Conservation (phyloP, 2,797 vertebrate genomes). For the Gymnoscopelus braueri region DNA sequence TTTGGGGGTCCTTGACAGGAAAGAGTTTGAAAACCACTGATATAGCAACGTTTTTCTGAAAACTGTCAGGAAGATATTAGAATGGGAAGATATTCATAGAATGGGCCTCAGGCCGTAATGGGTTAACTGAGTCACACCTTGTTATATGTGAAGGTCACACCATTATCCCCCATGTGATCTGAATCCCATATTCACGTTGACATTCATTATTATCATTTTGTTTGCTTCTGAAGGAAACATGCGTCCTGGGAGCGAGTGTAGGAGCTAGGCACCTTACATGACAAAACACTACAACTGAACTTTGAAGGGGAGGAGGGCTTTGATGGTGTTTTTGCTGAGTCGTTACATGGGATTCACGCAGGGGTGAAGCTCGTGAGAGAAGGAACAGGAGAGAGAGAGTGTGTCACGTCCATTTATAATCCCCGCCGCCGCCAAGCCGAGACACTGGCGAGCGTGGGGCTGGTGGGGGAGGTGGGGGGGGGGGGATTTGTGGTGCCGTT, state of each 20-base stretch:
- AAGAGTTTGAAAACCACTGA: too few relatives aligned
- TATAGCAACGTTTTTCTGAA: too few relatives aligned
- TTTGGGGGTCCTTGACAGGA: too few relatives aligned
- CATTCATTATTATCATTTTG: background rate
- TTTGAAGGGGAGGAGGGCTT: background rate
- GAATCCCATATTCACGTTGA: slow-evolving; percentile 39
- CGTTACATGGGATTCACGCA: slow-evolving; percentile 15
- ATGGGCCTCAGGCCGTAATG: too few relatives aligned
- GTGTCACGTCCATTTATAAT: slow-evolving; percentile 73
- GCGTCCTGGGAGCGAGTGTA: background rate
- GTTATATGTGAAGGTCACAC: slow-evolving; percentile 59
- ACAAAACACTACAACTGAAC: background rate
- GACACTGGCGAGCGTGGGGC: slow-evolving; percentile 37
- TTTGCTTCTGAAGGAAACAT: background rate
- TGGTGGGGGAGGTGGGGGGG: background rate
- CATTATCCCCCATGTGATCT: slow-evolving; percentile 38
- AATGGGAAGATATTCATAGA: too few relatives aligned
- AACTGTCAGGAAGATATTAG: too few relatives aligned
- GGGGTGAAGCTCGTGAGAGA: slow-evolving; percentile 43
- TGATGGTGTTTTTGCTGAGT: background rate
- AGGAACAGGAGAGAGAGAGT: slow-evolving; percentile 37
- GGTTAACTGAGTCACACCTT: slow-evolving; percentile 55
- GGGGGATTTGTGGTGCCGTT: slow-evolving; percentile 52
- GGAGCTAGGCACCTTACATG: background rate
- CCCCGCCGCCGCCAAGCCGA: slow-evolving; percentile 64